Evolutionary conservation across 2,797 vertebrate genomes (phyloP), one percentile per base, ranked within the genome.

Genomic region (Dipus sagitta): DNA sequence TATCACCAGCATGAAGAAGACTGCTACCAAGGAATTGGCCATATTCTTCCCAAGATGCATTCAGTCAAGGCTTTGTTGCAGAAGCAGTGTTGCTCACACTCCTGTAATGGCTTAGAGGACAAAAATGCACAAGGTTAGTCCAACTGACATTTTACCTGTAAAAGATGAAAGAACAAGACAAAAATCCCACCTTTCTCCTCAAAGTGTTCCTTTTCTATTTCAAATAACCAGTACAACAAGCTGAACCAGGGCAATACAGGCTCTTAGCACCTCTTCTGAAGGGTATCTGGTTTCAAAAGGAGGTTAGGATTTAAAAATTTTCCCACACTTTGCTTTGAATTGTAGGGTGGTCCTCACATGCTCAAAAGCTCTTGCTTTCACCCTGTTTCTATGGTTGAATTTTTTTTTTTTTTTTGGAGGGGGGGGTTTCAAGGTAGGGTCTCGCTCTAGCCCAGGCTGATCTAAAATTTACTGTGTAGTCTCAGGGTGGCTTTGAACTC

Each of bases 1-100:
- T 12, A 94, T 91, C 47, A 74, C 42, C 94, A 98, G 1, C 47
- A 95, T 85, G 80, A 97, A 68, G 84, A 97, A 93, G 91, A 94
- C 47, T 79, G 93, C 3, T 67, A 96, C 47, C 96, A 80, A 87
- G 70, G 87, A 94, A 95, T 86, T 77, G 89, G 94, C 93, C 98
- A 98, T 98, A 64, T 78, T 98, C 97, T 67, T 88, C 96, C 94
- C 64, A 94, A 88, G 94, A 34, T 88, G 81, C 30, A 93, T 83
- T 77, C 90, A 92, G 38, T 68, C 4, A 52, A 86, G 1, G 34
- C 87, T 96, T 86, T 96, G 79, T 54, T 79, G 90, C 88, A 94
- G 64, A 74, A 62, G 76, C 38, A 83, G 9, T 42, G 65, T 76
- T 72, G 88, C 52, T 94, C 84, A 89, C 82, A 96, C 92, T 97